phyloP scores from a whole-genome alignment of 2,113 vertebrate species.

The Suncus etruscus region DNA sequence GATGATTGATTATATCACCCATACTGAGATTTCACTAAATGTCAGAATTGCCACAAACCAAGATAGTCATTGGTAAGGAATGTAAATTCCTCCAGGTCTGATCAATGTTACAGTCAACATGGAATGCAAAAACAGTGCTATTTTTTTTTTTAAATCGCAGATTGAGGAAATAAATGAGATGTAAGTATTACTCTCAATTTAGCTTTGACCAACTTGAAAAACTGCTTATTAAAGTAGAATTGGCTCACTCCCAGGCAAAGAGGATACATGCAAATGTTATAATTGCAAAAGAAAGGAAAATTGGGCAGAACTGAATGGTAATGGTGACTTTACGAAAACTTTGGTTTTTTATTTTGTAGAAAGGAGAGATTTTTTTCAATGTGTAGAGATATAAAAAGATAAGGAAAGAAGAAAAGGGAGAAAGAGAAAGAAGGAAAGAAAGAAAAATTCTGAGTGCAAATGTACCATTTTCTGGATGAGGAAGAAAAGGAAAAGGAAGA shows the following conservation, averaged over 20 bases:
- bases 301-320: neutral
- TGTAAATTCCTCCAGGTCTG: neutral
- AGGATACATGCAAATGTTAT: neutral
- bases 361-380: conserved; percentile 9
- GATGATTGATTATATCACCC: conserved; percentile 6
- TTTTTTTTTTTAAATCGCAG: conserved; percentile 29
- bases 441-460: conserved; percentile 16
- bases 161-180: conserved; percentile 16
- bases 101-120: neutral
- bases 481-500: neutral
- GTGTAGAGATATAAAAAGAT: conserved; percentile 26
- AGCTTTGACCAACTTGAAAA: neutral
- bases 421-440: neutral
- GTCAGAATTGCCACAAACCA: conserved; percentile 6
- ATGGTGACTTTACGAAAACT: conserved; percentile 14
- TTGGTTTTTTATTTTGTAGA: neutral
- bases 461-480: neutral
- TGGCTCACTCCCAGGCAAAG: neutral
- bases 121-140: conserved; percentile 51
- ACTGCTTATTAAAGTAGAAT: conserved; percentile 6
- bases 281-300: neutral
- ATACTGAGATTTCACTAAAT: conserved; percentile 12
- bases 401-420: neutral
- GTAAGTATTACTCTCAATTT: conserved; percentile 23
- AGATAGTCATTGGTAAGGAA: neutral